phyloP scores from a whole-genome alignment of 2,113 vertebrate species.

The Myotis lucifugus region DNA sequence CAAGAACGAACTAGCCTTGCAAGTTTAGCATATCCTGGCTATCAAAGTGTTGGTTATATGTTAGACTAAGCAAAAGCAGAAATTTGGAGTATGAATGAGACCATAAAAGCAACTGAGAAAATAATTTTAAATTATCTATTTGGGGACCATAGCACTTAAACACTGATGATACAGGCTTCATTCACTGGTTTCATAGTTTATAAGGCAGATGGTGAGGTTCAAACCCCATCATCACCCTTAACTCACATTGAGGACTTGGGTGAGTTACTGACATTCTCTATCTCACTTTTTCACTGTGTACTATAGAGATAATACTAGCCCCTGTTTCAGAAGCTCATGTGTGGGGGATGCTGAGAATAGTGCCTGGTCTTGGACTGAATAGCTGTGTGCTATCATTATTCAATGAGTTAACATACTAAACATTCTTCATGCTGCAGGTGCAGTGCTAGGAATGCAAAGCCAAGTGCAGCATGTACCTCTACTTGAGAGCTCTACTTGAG shows the following conservation, averaged over 20 bases:
- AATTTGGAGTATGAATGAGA: background rate
- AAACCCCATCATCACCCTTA: background rate
- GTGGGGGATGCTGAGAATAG: background rate
- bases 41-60: background rate
- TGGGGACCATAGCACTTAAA: background rate
- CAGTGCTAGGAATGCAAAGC: background rate
- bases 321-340: background rate
- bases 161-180: background rate
- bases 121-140: conserved; percentile 8
- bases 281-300: background rate
- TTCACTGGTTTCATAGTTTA: background rate
- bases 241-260: background rate
- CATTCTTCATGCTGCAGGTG: background rate
- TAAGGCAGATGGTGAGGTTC: background rate
- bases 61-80: conserved; percentile 15
- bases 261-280: background rate
- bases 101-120: background rate
- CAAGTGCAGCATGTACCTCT: background rate
- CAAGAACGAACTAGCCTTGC: conserved; percentile 20
- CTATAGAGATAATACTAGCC: background rate
- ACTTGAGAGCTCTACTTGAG: background rate
- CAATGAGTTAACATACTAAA: background rate
- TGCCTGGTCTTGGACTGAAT: background rate
- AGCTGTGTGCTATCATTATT: background rate
- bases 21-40: background rate